Conservation (phyloP, 2,113 vertebrate species). For the Rhegmatorhina hoffmannsi region DNA sequence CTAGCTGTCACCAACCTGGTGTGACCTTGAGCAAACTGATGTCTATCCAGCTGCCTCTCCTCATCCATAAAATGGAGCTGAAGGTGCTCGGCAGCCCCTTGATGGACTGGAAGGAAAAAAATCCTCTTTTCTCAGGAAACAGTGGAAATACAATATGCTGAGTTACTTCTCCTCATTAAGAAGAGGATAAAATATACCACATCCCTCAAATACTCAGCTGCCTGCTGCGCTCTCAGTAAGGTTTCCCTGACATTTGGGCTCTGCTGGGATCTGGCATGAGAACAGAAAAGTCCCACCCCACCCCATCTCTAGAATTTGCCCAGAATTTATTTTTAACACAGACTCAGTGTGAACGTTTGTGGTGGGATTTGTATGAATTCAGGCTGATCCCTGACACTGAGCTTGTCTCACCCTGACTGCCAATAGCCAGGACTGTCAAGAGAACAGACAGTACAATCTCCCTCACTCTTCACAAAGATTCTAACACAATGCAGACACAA, state of each 20-base stretch:
- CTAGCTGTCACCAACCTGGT: neutral
- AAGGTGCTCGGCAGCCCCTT: neutral
- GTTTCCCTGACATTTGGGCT: neutral
- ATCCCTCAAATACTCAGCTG: neutral
- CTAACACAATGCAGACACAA: neutral
- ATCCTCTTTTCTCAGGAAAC: neutral
- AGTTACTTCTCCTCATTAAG: neutral
- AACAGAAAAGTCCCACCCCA: neutral
- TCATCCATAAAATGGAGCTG: neutral
- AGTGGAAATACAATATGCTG: neutral
- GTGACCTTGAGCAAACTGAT: neutral
- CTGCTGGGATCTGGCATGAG: neutral
- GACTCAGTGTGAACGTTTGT: neutral
- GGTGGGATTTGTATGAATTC: neutral
- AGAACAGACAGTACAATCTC: rapidly evolving
- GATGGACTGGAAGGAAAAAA: neutral
- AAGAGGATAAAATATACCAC: neutral
- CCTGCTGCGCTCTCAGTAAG: neutral
- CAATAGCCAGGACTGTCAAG: neutral
- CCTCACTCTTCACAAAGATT: neutral
- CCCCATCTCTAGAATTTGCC: neutral
- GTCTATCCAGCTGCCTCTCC: slow-evolving; percentile 9
- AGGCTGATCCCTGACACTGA: neutral
- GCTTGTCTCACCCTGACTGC: neutral
- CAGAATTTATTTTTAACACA: slow-evolving; percentile 38